phyloP scores from a whole-genome alignment of 2,888 invertebrate species.

The Caenorhabditis plicata region DNA sequence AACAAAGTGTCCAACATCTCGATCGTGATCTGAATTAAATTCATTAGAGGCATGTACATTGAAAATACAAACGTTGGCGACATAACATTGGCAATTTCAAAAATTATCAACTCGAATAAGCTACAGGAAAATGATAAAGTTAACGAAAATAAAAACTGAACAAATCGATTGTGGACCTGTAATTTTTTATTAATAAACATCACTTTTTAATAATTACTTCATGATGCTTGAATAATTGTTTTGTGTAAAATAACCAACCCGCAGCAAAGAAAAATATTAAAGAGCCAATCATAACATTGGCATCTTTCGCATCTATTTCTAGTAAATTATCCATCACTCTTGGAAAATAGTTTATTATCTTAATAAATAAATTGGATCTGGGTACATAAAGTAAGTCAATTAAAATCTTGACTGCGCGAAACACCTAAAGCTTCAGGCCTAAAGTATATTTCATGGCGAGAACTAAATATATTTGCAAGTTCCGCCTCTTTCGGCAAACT shows the following conservation, averaged over 20 bases:
- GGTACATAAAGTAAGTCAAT: too few species aligned
- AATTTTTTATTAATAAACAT: not conserved
- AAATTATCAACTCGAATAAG: constrained; percentile 98
- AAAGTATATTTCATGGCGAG: too few species aligned
- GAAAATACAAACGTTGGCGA: constrained; percentile 76
- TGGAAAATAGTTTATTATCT: too few species aligned
- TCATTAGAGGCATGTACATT: not conserved
- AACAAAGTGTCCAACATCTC: constrained; percentile 90
- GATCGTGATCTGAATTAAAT: constrained; percentile 78
- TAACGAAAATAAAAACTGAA: constrained; percentile 90
- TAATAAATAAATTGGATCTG: too few species aligned
- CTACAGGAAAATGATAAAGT: constrained; percentile 95
- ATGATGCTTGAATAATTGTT: constrained; percentile 71
- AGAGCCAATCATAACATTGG: constrained; percentile 25
- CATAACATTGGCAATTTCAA: constrained; percentile 92
- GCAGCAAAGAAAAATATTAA: constrained; percentile 81
- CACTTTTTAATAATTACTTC: constrained; percentile 25
- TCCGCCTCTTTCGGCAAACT: too few species aligned
- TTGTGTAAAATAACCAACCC: constrained; percentile 97
- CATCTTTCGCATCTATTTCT: constrained; percentile 30
- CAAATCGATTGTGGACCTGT: constrained; percentile 71
- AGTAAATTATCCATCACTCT: constrained; percentile 16
- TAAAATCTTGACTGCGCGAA: too few species aligned
- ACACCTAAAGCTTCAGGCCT: too few species aligned
- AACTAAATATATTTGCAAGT: too few species aligned